Conservation (phyloP, 2,797 vertebrate species). For the Pterois miles region DNA sequence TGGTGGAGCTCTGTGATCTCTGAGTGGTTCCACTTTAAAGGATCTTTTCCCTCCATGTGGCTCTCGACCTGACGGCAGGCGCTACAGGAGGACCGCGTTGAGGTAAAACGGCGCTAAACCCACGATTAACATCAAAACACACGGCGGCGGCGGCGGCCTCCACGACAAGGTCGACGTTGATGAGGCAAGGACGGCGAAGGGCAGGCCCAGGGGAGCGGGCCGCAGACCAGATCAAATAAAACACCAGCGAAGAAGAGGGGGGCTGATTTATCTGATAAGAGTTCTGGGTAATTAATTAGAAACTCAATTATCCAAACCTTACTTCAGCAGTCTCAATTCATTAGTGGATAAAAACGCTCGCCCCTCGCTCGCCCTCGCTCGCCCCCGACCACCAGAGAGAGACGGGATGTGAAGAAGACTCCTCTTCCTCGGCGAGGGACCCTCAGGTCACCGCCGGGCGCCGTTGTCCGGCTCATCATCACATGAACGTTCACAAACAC, state of each 20-base stretch:
- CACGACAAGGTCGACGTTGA: constrained; percentile 87
- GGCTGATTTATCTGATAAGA: constrained; percentile 92
- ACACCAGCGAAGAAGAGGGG: constrained; percentile 51
- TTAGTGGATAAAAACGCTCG: constrained; percentile 90
- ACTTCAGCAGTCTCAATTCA: constrained; percentile 95
- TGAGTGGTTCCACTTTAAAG: neutral
- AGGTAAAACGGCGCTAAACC: neutral
- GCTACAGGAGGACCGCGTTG: neutral
- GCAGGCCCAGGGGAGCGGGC: constrained; percentile 86
- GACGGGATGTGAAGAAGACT: constrained; percentile 15
- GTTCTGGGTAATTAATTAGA: constrained; percentile 99
- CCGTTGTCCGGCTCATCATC: constrained; percentile 5
- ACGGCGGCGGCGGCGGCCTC: constrained; percentile 1
- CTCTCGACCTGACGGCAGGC: constrained; percentile 1
- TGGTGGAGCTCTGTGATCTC: neutral
- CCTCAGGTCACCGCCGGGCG: constrained; percentile 25
- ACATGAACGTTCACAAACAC: neutral
- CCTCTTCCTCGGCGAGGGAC: neutral
- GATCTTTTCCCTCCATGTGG: neutral
- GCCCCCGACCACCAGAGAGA: neutral
- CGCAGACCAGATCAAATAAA: constrained; percentile 57
- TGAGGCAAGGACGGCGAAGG: constrained; percentile 91
- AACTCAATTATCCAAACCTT: constrained; percentile 98
- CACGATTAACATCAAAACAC: constrained; percentile 8
- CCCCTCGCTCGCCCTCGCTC: constrained; percentile 42